Conservation (phyloP, 1,140 invertebrate species). For the Augochlora pura region DNA sequence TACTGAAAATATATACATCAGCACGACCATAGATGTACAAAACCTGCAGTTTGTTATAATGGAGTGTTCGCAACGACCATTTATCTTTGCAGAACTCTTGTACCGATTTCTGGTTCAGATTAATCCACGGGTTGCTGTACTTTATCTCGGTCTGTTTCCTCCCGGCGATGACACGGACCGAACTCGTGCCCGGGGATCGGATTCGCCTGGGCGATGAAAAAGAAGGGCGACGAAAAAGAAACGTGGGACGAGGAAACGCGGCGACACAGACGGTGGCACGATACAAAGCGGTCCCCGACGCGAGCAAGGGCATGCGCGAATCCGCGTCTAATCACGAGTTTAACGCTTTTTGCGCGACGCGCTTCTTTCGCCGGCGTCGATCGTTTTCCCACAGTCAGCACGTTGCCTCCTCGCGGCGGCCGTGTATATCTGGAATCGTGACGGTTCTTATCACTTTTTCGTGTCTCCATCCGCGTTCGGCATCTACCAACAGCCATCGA, state of each 20-base stretch:
- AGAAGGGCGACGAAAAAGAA: not conserved
- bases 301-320: slow-evolving; percentile 75
- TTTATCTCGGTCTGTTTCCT: not conserved
- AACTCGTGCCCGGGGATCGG: slow-evolving; percentile 59
- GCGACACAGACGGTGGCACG: not conserved
- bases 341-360: slow-evolving; percentile 72
- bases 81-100: no score
- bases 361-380: slow-evolving; percentile 62
- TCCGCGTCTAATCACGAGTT: slow-evolving; percentile 75
- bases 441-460: slow-evolving; percentile 58
- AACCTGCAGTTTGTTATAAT: no score
- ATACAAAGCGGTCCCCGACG: slow-evolving; percentile 62
- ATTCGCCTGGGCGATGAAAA: not conserved
- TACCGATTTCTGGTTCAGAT: no score
- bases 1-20: no score
- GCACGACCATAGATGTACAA: no score
- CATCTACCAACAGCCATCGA: slow-evolving; percentile 44
- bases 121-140: no score
- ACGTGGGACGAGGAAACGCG: slow-evolving; percentile 21
- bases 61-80: no score
- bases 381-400: slow-evolving; percentile 76
- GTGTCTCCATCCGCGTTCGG: not conserved
- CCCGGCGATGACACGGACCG: slow-evolving; percentile 61
- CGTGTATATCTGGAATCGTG: slow-evolving; percentile 38
- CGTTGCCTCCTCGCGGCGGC: slow-evolving; percentile 32